Percentiles rank a stretch among this genome's conserved stretches.
phyloP scores from a whole-genome alignment of 2,797 vertebrate genomes.

The Dermochelys coriacea region DNA sequence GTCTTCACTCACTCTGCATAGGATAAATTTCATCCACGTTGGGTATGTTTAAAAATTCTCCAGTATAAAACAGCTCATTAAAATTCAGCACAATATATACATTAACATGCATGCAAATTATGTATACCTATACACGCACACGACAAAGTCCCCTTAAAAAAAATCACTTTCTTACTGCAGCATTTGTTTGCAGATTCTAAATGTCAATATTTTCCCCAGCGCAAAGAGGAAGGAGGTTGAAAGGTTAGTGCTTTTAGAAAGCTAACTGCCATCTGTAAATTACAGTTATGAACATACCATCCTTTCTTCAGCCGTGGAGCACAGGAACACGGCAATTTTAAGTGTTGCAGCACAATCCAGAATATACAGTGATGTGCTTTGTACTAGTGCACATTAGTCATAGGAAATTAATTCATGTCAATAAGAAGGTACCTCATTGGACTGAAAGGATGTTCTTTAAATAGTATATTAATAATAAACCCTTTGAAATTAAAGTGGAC shows the following conservation, averaged over 20 bases:
- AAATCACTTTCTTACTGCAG: constrained; percentile 51
- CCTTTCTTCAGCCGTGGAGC: constrained; percentile 11
- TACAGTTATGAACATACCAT: constrained; percentile 29
- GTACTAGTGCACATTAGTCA: neutral
- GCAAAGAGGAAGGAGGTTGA: constrained; percentile 68
- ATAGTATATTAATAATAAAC: constrained; percentile 43
- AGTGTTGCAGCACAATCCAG: neutral
- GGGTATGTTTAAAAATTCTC: constrained; percentile 16
- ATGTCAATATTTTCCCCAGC: constrained; percentile 77
- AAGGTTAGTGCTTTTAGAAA: constrained; percentile 67
- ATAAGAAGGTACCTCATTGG: constrained; percentile 18
- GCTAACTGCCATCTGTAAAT: constrained; percentile 67
- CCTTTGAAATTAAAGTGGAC: constrained; percentile 30
- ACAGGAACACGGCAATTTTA: neutral
- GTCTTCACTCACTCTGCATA: constrained; percentile 16
- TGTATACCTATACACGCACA: constrained; percentile 31
- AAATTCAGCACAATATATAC: constrained; percentile 38
- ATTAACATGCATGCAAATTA: constrained; percentile 61
- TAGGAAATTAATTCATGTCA: constrained; percentile 15
- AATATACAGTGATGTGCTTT: neutral
- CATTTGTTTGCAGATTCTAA: constrained; percentile 73
- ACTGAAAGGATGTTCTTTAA: constrained; percentile 31
- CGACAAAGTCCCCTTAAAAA: constrained; percentile 65
- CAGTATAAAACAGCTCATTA: constrained; percentile 21
- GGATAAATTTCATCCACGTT: neutral